Evolutionary conservation across 64 coral and sea anemone genomes (phyloP), one percentile per base, ranked within the genome.

Genomic region (Stylophora pistillata): DNA sequence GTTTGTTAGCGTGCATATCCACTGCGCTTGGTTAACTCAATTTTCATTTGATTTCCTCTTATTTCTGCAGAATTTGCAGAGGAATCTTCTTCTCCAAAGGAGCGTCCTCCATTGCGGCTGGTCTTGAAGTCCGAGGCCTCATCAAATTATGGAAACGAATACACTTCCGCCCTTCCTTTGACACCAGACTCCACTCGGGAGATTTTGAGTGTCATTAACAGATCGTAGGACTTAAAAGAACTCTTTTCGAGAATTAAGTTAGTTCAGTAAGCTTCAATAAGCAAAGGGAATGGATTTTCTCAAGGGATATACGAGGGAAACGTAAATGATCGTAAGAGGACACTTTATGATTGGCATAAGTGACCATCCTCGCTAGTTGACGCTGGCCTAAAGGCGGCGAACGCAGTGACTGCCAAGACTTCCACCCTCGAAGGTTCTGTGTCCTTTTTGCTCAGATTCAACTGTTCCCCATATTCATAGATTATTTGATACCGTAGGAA

Each of bases 141-240:
- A 23, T 53, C 80, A 20, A 41, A 34, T 26, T 84, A 68, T 84
- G 80, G 33, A 0, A 65, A 53, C n/a, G 80, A 84, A 23, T 84
- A 69, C 47, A 20, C 60, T 9, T 6, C 61, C 20, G 16, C 80
- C 5, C 61, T 84, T 12, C 80, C 80, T n/a, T 63, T 84, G 23
- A 84, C 80, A 9, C 80, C 80, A 13, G 80, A 84, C 80, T 84
- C 80, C 34, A 69, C 80, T 9, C 12, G 80, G 62, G 80, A 84
- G 60, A 84, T 84, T 84, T 33, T 84, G 53, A 84, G 30, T 68
- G 80, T 68, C 21, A 84, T 84, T 34, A 70, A 64, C 61, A 84
- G 61, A 26, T 84, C 23, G 3, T 56, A 47, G 56, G n/a, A 56
- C 13, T 10, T 21, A 25, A 1, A 68, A 68, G 64, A 68, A 68